phyloP scores from a whole-genome alignment of 1,140 invertebrate species.

The Drosophila sechellia region DNA sequence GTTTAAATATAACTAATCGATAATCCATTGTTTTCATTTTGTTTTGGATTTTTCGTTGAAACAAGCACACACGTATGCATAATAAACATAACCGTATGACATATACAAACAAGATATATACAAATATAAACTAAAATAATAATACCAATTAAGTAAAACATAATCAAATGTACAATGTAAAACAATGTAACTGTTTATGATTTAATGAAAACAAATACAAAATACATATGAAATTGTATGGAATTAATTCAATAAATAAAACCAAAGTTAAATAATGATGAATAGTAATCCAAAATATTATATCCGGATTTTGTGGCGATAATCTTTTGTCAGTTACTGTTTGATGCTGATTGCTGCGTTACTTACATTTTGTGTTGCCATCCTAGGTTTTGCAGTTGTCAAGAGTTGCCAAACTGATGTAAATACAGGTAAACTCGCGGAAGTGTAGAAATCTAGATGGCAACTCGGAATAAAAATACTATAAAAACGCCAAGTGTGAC shows the following conservation, averaged over 20 bases:
- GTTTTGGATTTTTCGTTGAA: slow-evolving; percentile 55
- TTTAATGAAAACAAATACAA: slow-evolving; percentile 53
- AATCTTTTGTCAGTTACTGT: neutral
- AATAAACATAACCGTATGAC: slow-evolving; percentile 47
- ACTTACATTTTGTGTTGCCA: neutral
- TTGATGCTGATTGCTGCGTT: neutral
- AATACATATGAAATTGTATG: slow-evolving; percentile 50
- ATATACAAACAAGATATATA: slow-evolving; percentile 55
- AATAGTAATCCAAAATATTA: neutral
- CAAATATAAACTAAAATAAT: slow-evolving; percentile 57
- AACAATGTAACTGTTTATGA: slow-evolving; percentile 79
- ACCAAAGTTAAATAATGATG: slow-evolving; percentile 54
- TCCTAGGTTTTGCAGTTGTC: too few species aligned
- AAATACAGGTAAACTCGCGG: too few species aligned
- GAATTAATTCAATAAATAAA: slow-evolving; percentile 80
- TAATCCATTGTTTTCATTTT: slow-evolving; percentile 61
- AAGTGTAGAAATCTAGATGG: too few species aligned
- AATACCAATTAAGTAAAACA: slow-evolving; percentile 66
- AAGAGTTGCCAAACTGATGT: too few species aligned
- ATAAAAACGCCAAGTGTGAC: neutral
- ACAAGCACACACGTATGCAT: slow-evolving; percentile 48
- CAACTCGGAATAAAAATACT: neutral
- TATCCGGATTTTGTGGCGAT: neutral
- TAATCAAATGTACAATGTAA: slow-evolving; percentile 80
- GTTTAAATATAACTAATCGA: slow-evolving; percentile 29